These are phyloP conservation scores for Alloscopus bannaensis DNA, from an alignment of 2,888 invertebrate genomes.

Conservation along the genomic window DNA sequence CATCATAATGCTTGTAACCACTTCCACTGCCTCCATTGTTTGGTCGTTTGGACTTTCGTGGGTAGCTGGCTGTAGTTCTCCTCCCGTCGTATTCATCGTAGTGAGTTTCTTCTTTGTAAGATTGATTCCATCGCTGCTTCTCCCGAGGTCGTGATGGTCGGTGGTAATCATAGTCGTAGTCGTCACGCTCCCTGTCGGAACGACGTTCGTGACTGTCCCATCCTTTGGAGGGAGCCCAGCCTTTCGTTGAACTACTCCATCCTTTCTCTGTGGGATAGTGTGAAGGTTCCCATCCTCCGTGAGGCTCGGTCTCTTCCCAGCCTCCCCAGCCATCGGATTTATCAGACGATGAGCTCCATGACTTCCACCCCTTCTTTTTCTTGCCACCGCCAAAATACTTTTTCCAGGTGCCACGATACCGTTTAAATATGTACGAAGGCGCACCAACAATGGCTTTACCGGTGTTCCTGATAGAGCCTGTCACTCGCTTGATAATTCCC, in stretches of 20 bases:
- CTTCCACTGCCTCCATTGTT: conserved; percentile 1
- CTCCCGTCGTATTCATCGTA: conserved; percentile 59
- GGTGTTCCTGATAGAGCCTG: conserved; percentile 38
- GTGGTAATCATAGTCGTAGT: conserved; percentile 21
- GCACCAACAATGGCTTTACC: conserved; percentile 60
- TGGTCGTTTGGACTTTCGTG: conserved; percentile 7
- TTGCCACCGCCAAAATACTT: conserved; percentile 51
- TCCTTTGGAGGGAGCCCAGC: conserved; percentile 20
- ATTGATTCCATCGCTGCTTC: background rate
- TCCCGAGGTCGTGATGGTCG: conserved; percentile 4
- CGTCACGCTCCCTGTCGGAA: conserved; percentile 32
- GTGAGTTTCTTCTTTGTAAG: conserved; percentile 52
- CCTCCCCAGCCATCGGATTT: conserved; percentile 10
- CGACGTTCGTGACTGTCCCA: conserved; percentile 44
- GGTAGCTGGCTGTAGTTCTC: conserved; percentile 43
- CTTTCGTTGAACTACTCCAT: conserved; percentile 33
- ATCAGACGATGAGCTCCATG: conserved; percentile 35
- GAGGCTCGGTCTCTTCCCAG: conserved; percentile 53
- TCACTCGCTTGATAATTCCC: conserved; percentile 29
- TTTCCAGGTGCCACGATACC: conserved; percentile 57
- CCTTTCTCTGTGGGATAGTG: conserved; percentile 42
- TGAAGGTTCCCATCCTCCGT: conserved; percentile 37
- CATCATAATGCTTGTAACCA: conserved; percentile 42
- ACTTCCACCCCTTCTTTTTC: conserved; percentile 58
- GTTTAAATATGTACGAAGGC: conserved; percentile 57